Evolutionary conservation across 2,113 vertebrate genomes (phyloP), one percentile per base, ranked within the genome.

Genomic region (Cyprinodon tularosa): DNA sequence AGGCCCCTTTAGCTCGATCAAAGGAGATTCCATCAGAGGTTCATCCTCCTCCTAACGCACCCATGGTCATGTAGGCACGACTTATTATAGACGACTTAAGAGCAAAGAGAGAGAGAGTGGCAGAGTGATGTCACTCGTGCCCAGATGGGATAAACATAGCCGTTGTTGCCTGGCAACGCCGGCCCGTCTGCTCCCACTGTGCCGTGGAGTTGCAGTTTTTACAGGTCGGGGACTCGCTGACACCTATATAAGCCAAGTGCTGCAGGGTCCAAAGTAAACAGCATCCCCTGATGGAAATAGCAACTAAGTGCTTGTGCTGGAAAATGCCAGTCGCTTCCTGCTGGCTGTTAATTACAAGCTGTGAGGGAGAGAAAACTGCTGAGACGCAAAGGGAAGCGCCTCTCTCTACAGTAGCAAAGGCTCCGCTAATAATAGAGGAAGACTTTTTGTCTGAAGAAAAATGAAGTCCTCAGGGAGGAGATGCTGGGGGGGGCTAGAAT

Each of bases 221-320:
- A 83, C 86, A 86, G 80, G 85, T 78, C 39, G 44, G 50, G 76
- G 72, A 78, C 81, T 77, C 77, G 74, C 83, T 67, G 73, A 83
- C 80, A 63, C 85, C 76, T 80, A 68, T 59, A 57, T 45, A 78
- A 48, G 15, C 66, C 63, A 20, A 86, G 74, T 67, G 15, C 85
- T 40, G 60, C 84, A 39, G 87, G 79, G 74, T 85, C 79, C 88
- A 90, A 82, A 86, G 87, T 88, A 83, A 89, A 86, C 87, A 76
- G 66, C 83, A 68, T 81, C 81, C 29, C 78, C 77, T 44, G 74
- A 78, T 92, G 78, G 85, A 92, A 91, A 90, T 88, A 80, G 88
- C 89, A 90, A 80, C 76, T 89, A 93, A 92, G 74, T 57, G 62
- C 60, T 59, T 37, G 44, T 64, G 66, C 62, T 81, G 85, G 80